phyloP scores from a whole-genome alignment of 2,888 invertebrate genomes.

The Fragum sueziense region DNA sequence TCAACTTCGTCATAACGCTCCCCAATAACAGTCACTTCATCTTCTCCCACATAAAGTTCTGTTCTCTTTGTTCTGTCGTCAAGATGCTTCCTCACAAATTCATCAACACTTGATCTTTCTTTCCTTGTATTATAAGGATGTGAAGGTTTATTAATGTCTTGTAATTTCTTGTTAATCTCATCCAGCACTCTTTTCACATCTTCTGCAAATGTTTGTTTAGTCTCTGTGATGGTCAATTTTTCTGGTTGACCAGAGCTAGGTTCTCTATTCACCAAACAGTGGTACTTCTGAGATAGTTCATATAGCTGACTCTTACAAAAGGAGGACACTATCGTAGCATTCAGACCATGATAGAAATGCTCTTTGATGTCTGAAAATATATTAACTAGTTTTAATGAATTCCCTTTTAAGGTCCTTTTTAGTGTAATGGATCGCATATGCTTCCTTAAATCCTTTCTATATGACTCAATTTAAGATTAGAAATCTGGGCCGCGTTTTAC shows the following conservation, averaged over 20 bases:
- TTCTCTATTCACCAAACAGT: constrained; percentile 7
- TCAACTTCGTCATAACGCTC: not conserved
- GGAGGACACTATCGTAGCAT: constrained; percentile 32
- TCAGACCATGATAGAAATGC: constrained; percentile 2
- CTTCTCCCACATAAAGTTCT: not conserved
- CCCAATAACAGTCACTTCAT: constrained; percentile 4
- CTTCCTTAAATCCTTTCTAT: not conserved
- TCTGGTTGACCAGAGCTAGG: constrained; percentile 23
- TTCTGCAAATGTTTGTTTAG: not conserved
- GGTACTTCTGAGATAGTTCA: not conserved
- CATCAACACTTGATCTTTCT: not conserved
- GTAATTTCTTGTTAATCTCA: not conserved
- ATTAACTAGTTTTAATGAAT: not conserved
- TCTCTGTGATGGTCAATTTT: constrained; percentile 16
- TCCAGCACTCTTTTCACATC: not conserved
- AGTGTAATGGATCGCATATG: not conserved
- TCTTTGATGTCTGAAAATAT: not conserved
- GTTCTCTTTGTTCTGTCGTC: not conserved
- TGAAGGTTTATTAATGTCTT: not conserved
- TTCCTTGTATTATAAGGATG: not conserved
- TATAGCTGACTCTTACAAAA: constrained; percentile 28
- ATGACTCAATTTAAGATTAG: not conserved
- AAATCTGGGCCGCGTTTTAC: no score
- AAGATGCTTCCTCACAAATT: not conserved
- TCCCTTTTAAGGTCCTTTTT: not conserved